Evolutionary conservation across 2,113 vertebrate species (phyloP), one percentile per base, ranked within the genome.

Genomic region (Pachypanchax playfairii): DNA sequence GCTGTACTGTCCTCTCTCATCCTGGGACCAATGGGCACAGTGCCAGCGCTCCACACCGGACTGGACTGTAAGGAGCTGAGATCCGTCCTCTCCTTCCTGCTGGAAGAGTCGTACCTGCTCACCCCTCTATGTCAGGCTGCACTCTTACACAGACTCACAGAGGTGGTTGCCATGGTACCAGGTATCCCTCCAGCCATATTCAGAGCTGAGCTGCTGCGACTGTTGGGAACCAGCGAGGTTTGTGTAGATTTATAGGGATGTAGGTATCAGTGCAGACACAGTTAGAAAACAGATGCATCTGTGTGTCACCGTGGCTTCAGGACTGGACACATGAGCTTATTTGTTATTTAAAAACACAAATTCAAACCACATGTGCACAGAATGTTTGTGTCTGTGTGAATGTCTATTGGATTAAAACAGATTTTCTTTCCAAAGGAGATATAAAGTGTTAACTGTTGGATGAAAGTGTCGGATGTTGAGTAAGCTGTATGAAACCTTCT

Each of bases 61-160:
- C 73, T 89, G 0, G 94, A 95, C 41, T 92, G 91, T 55, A 93
- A 92, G 70, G 94, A 96, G 79, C 54, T 96, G 44, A 92, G 93
- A 22, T 91, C 92, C 0, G 49, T 91, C 0, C 80, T 95, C 44
- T 91, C 94, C 14, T 88, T 91, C 25, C 90, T 95, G 1, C 71
- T 97, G 64, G 95, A 97, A 33, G 85, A 91, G 41, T 94, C 93
- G 13, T 96, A 93, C 64, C 88, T 95, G 8, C 88, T 96, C 29
- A 92, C 93, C 0, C 87, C 94, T 1, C 81, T 86, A 10, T 90
- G 91, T 24, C 95, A 97, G 75, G 91, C 93, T 36, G 87, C 90
- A 10, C 81, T 95, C 41, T 84, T 97, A 0, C 90, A 91, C 49
- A 80, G 90, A 7, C 84, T 96, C 61, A 90, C 84, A 2, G 93